Base-by-base conservation (phyloP, 2,113 vertebrate genomes). In the Anolis carolinensis region DNA sequence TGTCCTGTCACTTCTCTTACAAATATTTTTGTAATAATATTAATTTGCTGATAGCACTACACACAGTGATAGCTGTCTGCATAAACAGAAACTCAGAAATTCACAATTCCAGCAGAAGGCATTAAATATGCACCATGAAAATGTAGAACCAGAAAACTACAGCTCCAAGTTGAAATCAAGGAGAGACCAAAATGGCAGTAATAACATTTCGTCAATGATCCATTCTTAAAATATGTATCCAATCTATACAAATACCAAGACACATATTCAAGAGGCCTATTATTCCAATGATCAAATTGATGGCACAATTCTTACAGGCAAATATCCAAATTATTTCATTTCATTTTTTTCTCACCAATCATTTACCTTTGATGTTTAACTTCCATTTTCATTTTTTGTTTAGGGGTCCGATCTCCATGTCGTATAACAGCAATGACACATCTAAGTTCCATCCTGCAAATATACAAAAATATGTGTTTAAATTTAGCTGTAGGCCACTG, bases 321-420 rank as follows among this genome's bases (percentile, higher is more conserved):
- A 23, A 36, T 44, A 36, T 20, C 10, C 6, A 20, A 4, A 68
- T 79, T 70, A 34, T 20, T 8, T 27, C 30, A 68, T 68, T 63
- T 16, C 32, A 34, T 18, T 2, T 32, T 59, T 71, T 81, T 65
- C 21, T 0, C 74, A 68, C 70, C 68, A 80, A 83, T 44, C 71
- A 88, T 93, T 91, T 93, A 97, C 97, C 91, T 96, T 85, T 97
- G 97, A 93, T 97, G 97, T 82, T 97, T 96, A 86, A 97, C 97
- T 96, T 97, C 97, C 97, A 97, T 97, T 95, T 97, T 97, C 97
- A 97, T 97, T 94, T 97, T 97, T 86, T 97, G 97, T 81, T 97
- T 97, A 85, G 97, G 97, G 88, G 97, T 97, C 87, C 96, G 92
- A 91, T 97, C 97, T 68, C 97, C 97, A 74, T 97, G 97, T 55